These are phyloP conservation scores for Bombus cullumanus DNA, from an alignment of 1,140 invertebrate genomes.

Conservation along the genomic window DNA sequence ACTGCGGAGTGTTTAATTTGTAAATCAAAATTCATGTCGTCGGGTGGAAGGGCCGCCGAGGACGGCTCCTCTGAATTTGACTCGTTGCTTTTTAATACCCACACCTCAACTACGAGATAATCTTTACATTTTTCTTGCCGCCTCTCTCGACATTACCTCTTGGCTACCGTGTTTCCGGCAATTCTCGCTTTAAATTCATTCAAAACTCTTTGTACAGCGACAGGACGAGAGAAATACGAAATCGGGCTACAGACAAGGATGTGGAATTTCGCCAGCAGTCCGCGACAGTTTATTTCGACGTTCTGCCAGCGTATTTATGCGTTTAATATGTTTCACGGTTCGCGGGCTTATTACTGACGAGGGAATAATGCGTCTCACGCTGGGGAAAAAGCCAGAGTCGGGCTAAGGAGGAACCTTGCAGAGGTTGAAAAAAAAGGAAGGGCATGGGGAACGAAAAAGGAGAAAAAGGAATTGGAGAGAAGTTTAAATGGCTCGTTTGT, in stretches of 20 bases:
- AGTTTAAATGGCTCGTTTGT: constrained; percentile 59
- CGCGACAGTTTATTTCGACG: not conserved
- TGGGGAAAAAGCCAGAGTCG: not conserved
- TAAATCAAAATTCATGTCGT: constrained; percentile 63
- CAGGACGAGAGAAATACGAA: not conserved
- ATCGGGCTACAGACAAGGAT: not conserved
- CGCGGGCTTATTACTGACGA: not conserved
- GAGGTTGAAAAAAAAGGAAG: not conserved
- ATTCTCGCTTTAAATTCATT: constrained; percentile 2
- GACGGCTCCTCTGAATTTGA: constrained; percentile 7
- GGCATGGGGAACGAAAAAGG: not conserved
- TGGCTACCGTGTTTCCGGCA: not conserved
- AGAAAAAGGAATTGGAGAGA: constrained; percentile 21
- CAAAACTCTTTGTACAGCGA: not conserved
- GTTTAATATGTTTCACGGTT: constrained; percentile 25
- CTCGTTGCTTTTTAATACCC: constrained; percentile 33
- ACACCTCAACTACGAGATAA: constrained; percentile 7
- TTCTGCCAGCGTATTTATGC: not conserved
- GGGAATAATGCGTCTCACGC: not conserved
- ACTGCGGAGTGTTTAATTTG: constrained; percentile 54
- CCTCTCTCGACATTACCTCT: too few species aligned
- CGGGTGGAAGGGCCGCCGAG: not conserved
- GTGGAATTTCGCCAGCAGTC: not conserved
- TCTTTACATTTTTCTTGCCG: not conserved
- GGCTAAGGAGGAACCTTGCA: not conserved